Evolutionary conservation across 35 echinoderm and acorn worm genomes (phyloP).

Genomic region (Ptychodera flava): DNA sequence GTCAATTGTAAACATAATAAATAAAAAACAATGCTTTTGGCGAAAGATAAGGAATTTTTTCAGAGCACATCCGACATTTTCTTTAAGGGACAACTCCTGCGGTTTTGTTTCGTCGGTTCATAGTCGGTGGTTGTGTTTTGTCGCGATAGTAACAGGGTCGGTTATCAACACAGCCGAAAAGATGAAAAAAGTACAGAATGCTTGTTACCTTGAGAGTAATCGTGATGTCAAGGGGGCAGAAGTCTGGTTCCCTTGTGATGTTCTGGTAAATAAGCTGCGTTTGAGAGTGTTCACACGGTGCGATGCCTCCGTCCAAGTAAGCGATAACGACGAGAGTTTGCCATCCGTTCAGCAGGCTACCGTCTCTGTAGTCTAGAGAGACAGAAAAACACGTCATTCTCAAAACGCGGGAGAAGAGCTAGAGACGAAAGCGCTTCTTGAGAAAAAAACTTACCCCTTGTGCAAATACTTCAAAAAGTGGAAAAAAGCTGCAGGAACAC

Average conservation of each 20-base stretch:
- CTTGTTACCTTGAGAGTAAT: slow-evolving; percentile 46
- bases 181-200: not conserved
- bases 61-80: no score
- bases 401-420: not conserved
- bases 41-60: no score
- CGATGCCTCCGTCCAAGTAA: slow-evolving; percentile 31
- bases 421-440: not conserved
- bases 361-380: not conserved
- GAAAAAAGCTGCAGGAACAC: no score
- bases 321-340: slow-evolving; percentile 28
- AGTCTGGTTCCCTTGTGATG: slow-evolving; percentile 7
- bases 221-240: slow-evolving; percentile 36
- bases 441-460: not conserved
- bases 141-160: not conserved
- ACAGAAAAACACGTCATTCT: not conserved
- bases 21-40: not conserved
- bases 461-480: not conserved
- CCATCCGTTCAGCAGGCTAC: not conserved
- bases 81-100: no score
- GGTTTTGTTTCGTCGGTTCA: no score
- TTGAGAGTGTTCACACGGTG: slow-evolving; percentile 13
- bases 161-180: not conserved
- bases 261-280: slow-evolving; percentile 59
- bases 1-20: not conserved
- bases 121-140: no score